Conservation (phyloP, 2,113 vertebrate species). For the Actinemys pallida region DNA sequence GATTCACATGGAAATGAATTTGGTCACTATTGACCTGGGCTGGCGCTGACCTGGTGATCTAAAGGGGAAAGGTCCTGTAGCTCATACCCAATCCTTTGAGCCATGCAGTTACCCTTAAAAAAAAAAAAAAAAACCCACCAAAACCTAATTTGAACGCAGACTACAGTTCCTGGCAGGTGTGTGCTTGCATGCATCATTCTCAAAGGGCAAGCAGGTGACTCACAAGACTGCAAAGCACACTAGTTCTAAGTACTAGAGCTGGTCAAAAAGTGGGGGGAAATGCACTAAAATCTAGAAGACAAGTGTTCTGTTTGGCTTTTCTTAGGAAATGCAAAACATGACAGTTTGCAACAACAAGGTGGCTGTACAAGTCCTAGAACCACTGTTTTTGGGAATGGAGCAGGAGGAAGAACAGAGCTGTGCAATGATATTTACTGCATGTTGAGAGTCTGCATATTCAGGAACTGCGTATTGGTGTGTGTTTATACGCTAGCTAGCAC, state of each 20-base stretch:
- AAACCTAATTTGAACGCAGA: background rate
- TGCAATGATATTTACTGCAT: accelerated
- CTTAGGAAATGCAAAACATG: accelerated
- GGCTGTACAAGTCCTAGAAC: background rate
- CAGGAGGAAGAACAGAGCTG: too few relatives aligned
- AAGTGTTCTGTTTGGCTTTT: background rate
- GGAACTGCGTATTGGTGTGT: accelerated
- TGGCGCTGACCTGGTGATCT: background rate
- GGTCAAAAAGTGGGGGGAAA: accelerated
- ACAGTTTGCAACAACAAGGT: accelerated
- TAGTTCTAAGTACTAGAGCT: accelerated
- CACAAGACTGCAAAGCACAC: background rate
- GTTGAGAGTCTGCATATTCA: background rate
- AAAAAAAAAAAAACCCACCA: background rate
- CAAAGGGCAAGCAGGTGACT: background rate
- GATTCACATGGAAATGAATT: background rate
- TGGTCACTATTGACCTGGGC: accelerated
- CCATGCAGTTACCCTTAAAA: background rate
- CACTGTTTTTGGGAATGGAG: accelerated
- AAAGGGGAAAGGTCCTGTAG: background rate
- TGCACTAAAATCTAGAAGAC: accelerated
- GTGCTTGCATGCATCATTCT: background rate
- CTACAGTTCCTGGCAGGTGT: background rate
- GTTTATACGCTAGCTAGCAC: background rate
- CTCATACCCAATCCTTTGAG: background rate